Base-by-base conservation (phyloP, 2,888 invertebrate genomes). In the Ferdinandea cuprea region DNA sequence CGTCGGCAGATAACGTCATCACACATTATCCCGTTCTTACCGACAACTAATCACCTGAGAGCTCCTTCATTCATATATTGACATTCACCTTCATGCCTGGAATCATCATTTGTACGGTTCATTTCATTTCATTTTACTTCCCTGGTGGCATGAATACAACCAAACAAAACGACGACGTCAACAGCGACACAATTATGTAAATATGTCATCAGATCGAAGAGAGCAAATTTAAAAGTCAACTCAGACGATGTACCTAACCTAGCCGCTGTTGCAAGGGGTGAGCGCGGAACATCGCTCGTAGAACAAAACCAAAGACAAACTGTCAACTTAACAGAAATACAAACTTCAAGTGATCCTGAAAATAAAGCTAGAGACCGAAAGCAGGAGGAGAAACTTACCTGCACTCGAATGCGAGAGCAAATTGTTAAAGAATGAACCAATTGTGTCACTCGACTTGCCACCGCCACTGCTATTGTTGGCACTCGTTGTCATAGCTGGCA, bases 401-500 rank as follows among this genome's bases (percentile, higher is more conserved):
- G 90, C 89, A 88, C 88, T 90, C 56, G 91, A 88, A 87, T 89
- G 89, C 58, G 89, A 88, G 80, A 90, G 85, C 85, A 91, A 87
- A 87, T 88, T 89, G 87, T 90, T 91, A 80, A 91, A 89, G 88
- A 91, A 91, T 84, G 90, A 89, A 85, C 90, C 90, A 88, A 91
- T 90, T 85, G 90, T 88, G 85, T 90, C 90, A 85, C 74, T 80
- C 73, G 84, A 84, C 80, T 85, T 71, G 59, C 63, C 65, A 66
- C 68, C 61, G 46, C 52, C 42, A 32, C 72, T 19, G 11, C 52
- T 46, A 71, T 19, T 48, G 17, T 66, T 59, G 61, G 46, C 52
- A 46, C 58, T 37, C 35, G 54, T 73, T 25, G 46, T 58, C 35
- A 25, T 74, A 68, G 48, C 40, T 54, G 30, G 25, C 80, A 32